Conservation (phyloP, 1,140 invertebrate genomes). For the Panonychus citri region DNA sequence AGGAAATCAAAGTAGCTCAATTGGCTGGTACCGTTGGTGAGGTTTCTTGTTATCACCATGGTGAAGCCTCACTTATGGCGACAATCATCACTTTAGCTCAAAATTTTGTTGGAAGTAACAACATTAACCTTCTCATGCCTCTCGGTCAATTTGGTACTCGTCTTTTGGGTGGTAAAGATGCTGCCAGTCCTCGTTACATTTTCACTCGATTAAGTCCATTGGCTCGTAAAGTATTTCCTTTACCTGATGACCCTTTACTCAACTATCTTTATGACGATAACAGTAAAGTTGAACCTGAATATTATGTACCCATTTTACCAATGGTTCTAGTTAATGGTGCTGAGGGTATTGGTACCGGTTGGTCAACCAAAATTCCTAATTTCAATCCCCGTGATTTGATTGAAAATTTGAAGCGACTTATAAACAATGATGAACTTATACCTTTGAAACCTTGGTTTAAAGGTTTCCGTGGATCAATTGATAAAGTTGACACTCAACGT, state of each 20-base stretch:
- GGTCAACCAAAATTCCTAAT: slow-evolving; percentile 94
- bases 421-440: slow-evolving; percentile 51
- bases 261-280: slow-evolving; percentile 83
- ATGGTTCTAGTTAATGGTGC: slow-evolving; percentile 92
- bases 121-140: slow-evolving; percentile 84
- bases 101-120: slow-evolving; percentile 95
- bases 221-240: slow-evolving; percentile 61
- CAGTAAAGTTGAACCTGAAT: slow-evolving; percentile 68
- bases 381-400: slow-evolving; percentile 84
- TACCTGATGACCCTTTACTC: slow-evolving; percentile 66
- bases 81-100: slow-evolving; percentile 97
- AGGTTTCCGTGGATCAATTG: slow-evolving; percentile 64
- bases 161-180: slow-evolving; percentile 40
- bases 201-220: slow-evolving; percentile 68
- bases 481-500: slow-evolving; percentile 43
- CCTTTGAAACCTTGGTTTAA: slow-evolving; percentile 78
- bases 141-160: slow-evolving; percentile 87
- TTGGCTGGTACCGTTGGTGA: slow-evolving; percentile 91
- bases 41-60: slow-evolving; percentile 94
- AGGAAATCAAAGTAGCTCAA: slow-evolving; percentile 95
- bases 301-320: slow-evolving; percentile 85
- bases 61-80: slow-evolving; percentile 73
- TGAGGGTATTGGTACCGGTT: slow-evolving; percentile 95
- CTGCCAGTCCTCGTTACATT: slow-evolving; percentile 92
- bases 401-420: slow-evolving; percentile 52